Conservation (phyloP, 2,888 invertebrate genomes). For the Pseudococcus jackbeardsleyi region DNA sequence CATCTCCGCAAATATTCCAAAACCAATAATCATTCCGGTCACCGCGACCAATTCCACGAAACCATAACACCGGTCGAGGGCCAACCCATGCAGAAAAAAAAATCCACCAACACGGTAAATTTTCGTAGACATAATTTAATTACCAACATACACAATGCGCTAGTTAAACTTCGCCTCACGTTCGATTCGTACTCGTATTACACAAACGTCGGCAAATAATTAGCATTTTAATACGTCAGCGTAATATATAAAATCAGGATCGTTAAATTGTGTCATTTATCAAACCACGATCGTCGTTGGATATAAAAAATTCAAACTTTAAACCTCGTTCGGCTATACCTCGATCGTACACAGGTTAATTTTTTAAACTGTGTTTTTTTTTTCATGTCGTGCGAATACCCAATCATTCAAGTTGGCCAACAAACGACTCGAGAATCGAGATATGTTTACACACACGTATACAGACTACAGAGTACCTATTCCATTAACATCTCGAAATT, state of each 20-base stretch:
- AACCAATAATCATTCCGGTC: too few relatives aligned
- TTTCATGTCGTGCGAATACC: background rate
- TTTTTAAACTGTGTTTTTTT: background rate
- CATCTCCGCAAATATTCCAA: too few relatives aligned
- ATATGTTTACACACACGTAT: background rate
- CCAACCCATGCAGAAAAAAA: background rate
- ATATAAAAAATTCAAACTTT: background rate
- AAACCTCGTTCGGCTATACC: background rate
- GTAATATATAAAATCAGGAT: background rate
- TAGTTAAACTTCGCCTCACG: background rate
- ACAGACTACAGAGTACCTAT: background rate
- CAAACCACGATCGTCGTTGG: background rate
- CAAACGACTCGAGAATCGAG: background rate
- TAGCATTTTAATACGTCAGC: background rate
- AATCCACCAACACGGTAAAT: background rate
- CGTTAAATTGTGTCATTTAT: background rate
- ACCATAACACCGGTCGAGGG: too few relatives aligned
- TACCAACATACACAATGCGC: background rate
- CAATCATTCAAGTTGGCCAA: background rate
- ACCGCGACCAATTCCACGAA: too few relatives aligned
- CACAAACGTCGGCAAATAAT: conserved; percentile 16
- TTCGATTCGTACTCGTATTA: background rate
- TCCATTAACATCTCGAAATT: background rate
- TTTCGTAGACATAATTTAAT: background rate
- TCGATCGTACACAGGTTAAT: background rate